Evolutionary conservation across 2,888 invertebrate genomes (phyloP), one percentile per base, ranked within the genome.

Genomic region (Drosophila paranaensis): DNA sequence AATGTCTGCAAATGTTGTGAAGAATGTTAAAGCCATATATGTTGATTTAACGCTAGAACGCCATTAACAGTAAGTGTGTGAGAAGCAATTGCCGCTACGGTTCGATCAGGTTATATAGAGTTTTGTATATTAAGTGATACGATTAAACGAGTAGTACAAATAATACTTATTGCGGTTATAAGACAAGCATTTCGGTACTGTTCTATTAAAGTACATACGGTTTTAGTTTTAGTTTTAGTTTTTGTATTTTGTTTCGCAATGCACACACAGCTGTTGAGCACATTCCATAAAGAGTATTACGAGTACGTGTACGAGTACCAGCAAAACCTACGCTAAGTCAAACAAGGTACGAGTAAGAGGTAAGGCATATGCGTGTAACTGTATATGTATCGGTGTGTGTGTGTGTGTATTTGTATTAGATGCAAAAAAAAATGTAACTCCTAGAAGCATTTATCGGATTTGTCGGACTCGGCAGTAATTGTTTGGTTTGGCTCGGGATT

Each of bases 11-110:
- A 82, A 82, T 71, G 55, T 70, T 73, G 66, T 71, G 74, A 83
- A 67, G 57, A 71, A 74, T 75, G 85, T 79, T 81, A 70, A 82
- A 84, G 85, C 88, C 82, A 70, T 65, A 65, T 63, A 74, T 45
- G 50, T 50, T 50, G 35, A 77, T 50, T 69, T 45, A 61, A 74
- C 61, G 80, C 77, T 79, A 77, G 60, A 70, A 50, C 50, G 50
- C 80, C 76, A 77, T 75, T 69, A 79, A 75, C 53, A 53, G 65
- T 33, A 10, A 10, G 33, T 33, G 33, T 33, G 33, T 33, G 33
- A 66, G 75, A 82, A 75, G 76, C 70, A 77, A 81, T 68, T 73
- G 81, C 53, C 56, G 77, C 77, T 77, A 77, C 77, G 48, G 10
- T 30, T 77, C 71, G 58, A 77, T 80, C 77, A 27, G 76, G 60